Evolutionary conservation across 2,113 vertebrate genomes (phyloP), one percentile per base, ranked within the genome.

Genomic region (Struthidea cinerea): DNA sequence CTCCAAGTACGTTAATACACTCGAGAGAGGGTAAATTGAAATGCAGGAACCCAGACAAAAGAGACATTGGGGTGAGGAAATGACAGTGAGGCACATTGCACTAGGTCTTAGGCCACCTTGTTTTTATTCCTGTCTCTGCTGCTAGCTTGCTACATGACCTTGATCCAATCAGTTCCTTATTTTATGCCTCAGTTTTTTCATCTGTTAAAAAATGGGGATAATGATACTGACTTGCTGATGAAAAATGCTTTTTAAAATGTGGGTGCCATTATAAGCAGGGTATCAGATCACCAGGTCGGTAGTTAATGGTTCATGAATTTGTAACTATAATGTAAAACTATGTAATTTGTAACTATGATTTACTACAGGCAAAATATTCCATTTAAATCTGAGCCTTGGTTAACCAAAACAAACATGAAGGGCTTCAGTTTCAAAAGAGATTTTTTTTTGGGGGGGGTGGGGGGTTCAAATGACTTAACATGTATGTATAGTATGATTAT

Each of bases 171-270:
- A 96, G 90, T 90, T 95, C 64, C 85, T 91, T 90, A 88, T 93
- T 94, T 93, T 90, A 94, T 92, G 80, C 69, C 90, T 92, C 83
- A 78, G 42, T 95, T 96, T 97, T 94, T 94, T 96, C 76, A 94
- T 94, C 84, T 94, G 52, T 94, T 96, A 89, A 97, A 95, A 94
- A 96, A 93, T 84, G 83, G 86, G 73, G 80, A 93, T 96, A 96
- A 95, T 93, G 90, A 95, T 86, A 93, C 93, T 95, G 87, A 81
- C 76, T 83, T 86, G 56, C 85, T 94, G 90, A 95, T 93, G 88
- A 96, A 93, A 96, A 96, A 89, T 86, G 85, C 39, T 80, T 88
- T 95, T 80, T 52, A 84, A 92, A 93, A 96, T 92, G 75, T 94
- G 92, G 92, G 76, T 90, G 76, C 83, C 94, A 82, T 95, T 96